phyloP scores from a whole-genome alignment of 2,113 vertebrate species.

The Sardina pilchardus region DNA sequence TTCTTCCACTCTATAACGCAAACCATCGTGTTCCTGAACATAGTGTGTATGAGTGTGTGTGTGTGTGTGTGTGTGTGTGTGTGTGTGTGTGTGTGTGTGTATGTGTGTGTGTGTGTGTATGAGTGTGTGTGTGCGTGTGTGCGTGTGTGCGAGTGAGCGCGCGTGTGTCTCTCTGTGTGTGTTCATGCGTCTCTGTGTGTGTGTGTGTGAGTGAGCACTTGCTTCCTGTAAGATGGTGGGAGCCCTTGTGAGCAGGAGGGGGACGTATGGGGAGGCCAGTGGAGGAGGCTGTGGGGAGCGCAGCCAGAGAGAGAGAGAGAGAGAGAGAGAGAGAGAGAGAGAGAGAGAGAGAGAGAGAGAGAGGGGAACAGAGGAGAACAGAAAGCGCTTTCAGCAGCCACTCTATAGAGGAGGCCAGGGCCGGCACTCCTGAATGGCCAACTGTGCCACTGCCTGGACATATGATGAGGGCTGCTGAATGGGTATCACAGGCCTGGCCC shows the following conservation, averaged over 20 bases:
- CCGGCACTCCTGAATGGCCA: not conserved
- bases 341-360: conserved; percentile 4
- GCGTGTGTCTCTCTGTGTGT: not conserved
- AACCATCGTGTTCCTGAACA: not conserved
- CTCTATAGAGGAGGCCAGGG: not conserved
- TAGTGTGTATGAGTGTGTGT: not conserved
- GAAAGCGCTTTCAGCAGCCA: not conserved
- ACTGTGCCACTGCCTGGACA: not conserved
- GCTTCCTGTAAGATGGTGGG: not conserved
- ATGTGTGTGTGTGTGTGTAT: not conserved
- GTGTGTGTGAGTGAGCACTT: not conserved
- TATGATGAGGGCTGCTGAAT: not conserved
- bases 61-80: not conserved
- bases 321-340: conserved; percentile 29
- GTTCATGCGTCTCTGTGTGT: not conserved
- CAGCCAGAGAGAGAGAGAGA: not conserved
- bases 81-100: not conserved
- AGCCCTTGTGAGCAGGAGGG: not conserved
- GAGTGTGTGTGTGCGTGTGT: not conserved
- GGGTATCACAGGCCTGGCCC: not conserved
- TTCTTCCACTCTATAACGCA: not conserved
- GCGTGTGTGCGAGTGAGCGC: not conserved
- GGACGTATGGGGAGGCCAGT: not conserved
- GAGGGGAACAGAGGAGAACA: conserved; percentile 29
- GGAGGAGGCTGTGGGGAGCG: not conserved